These are phyloP conservation scores for Augochlora pura DNA, from an alignment of 1,140 invertebrate genomes.

Conservation along the genomic window DNA sequence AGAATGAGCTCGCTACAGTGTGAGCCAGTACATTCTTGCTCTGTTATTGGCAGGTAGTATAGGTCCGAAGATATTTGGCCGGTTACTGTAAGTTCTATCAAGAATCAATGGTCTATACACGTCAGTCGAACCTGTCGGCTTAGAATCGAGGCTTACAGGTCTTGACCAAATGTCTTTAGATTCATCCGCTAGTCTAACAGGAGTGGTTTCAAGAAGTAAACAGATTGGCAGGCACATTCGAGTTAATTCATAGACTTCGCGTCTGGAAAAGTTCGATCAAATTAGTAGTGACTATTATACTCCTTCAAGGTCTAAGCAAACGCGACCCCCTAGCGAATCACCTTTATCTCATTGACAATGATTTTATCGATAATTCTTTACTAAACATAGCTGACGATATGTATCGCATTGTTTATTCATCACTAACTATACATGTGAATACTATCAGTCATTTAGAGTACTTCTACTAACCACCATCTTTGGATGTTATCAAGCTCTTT, in stretches of 20 bases:
- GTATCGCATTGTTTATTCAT: no score
- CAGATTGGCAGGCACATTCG: slow-evolving; percentile 79
- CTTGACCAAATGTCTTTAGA: slow-evolving; percentile 75
- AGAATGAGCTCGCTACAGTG: slow-evolving; percentile 78
- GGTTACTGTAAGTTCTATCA: slow-evolving; percentile 45
- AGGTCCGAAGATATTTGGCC: slow-evolving; percentile 75
- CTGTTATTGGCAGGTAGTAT: slow-evolving; percentile 75
- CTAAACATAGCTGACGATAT: no score
- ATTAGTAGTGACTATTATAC: slow-evolving; percentile 68
- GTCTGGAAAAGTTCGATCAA: slow-evolving; percentile 65
- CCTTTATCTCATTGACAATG: no score
- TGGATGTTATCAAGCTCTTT: no score
- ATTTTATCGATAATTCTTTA: no score
- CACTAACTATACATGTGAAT: no score
- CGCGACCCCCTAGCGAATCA: not conserved
- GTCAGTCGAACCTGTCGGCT: not conserved
- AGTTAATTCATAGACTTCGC: slow-evolving; percentile 76
- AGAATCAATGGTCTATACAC: slow-evolving; percentile 2
- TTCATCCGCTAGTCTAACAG: slow-evolving; percentile 75
- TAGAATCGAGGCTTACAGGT: slow-evolving; percentile 47
- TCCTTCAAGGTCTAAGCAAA: slow-evolving; percentile 57
- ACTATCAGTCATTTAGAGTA: no score
- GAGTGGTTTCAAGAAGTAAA: slow-evolving; percentile 78
- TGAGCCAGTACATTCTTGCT: slow-evolving; percentile 79
- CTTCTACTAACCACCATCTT: no score